phyloP scores from a whole-genome alignment of 2,797 vertebrate genomes.

The Darevskia mixta region DNA sequence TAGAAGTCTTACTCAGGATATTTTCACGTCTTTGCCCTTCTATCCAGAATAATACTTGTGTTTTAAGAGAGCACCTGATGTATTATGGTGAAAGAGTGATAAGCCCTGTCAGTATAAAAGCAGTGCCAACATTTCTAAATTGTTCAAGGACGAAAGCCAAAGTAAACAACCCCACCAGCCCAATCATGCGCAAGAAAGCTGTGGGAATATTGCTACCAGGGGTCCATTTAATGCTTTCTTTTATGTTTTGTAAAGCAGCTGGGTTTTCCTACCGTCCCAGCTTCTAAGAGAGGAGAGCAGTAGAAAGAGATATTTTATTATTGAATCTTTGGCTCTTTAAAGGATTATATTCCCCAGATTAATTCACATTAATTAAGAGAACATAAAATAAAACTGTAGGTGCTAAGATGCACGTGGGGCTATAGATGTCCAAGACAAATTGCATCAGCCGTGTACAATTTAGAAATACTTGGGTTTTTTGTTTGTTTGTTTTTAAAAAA shows the following conservation, averaged over 20 bases:
- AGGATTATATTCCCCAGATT: background rate
- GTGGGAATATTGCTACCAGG: conserved; percentile 9
- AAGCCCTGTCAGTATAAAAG: background rate
- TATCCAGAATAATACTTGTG: background rate
- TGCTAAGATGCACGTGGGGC: background rate
- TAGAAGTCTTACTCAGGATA: background rate
- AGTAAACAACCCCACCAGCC: conserved; percentile 8
- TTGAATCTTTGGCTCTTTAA: background rate
- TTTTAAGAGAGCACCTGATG: background rate
- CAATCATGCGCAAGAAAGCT: background rate
- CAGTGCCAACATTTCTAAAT: conserved; percentile 22
- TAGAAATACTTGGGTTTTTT: background rate
- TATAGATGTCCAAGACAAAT: background rate
- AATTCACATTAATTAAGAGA: conserved; percentile 20
- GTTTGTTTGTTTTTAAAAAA: background rate
- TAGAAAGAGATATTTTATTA: conserved; percentile 22
- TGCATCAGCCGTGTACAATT: background rate
- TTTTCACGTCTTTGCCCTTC: background rate
- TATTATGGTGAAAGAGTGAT: conserved; percentile 1
- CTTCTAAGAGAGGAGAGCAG: background rate
- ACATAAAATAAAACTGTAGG: conserved; percentile 13
- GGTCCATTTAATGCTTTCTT: conserved; percentile 6
- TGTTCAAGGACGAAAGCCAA: conserved; percentile 19
- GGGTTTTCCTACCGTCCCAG: background rate
- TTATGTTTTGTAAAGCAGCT: conserved; percentile 15